Evolutionary conservation across 2,797 vertebrate genomes (phyloP).

Genomic region (Muscicapa comitata): DNA sequence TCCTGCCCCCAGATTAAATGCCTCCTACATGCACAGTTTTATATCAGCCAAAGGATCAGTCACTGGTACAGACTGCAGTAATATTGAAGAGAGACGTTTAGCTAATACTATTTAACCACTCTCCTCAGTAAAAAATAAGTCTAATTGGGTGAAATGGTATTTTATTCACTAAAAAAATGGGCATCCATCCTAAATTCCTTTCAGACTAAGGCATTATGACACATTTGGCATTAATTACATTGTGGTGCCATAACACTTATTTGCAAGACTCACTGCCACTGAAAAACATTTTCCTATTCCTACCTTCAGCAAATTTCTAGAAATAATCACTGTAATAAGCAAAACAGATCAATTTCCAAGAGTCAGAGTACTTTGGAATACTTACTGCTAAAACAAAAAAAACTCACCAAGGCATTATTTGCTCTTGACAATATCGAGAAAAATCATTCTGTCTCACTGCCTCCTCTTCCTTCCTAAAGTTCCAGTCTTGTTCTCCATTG

Average conservation of each 20-base stretch:
- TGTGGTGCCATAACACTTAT: not conserved
- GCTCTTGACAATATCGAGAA: not conserved
- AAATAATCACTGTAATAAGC: not conserved
- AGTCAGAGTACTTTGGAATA: not conserved
- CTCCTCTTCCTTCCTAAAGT: constrained; percentile 51
- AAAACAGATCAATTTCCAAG: not conserved
- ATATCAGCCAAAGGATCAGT: not conserved
- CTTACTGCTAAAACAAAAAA: not conserved
- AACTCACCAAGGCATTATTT: not conserved
- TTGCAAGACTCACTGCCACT: not conserved
- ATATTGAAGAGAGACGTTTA: not conserved
- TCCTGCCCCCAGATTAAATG: not conserved
- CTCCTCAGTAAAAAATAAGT: not conserved
- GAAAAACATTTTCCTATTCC: not conserved
- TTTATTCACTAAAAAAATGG: constrained; percentile 1
- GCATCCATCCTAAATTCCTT: not conserved
- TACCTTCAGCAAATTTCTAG: not conserved
- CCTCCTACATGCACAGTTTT: not conserved
- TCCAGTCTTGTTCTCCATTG: not conserved
- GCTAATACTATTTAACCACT: not conserved
- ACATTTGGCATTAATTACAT: constrained; percentile 36
- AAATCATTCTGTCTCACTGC: not conserved
- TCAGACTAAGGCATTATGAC: not conserved
- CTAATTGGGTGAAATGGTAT: not conserved
- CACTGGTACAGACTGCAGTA: not conserved